These are phyloP conservation scores for Aphelocoma californica DNA, from an alignment of 2,797 vertebrate species.

Conservation along the genomic window DNA sequence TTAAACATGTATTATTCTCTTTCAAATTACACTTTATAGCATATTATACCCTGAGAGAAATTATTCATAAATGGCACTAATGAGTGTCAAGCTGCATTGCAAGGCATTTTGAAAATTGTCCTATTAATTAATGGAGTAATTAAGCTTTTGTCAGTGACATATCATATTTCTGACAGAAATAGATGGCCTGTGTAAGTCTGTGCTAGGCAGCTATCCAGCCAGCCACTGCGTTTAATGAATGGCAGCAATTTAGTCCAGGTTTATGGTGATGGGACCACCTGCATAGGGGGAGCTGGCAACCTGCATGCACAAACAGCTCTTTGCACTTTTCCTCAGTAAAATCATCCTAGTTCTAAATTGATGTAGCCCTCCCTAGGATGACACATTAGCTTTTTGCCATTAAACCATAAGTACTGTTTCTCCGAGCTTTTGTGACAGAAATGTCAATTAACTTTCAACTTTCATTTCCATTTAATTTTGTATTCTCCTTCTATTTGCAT, in stretches of 20 bases:
- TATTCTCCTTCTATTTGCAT: conserved; percentile 73
- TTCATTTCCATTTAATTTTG: conserved; percentile 76
- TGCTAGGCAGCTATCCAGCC: conserved; percentile 82
- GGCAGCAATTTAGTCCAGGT: conserved; percentile 92
- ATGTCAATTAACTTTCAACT: conserved; percentile 75
- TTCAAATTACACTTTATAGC: conserved; percentile 71
- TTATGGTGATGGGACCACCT: conserved; percentile 92
- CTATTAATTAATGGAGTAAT: conserved; percentile 99
- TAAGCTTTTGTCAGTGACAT: conserved; percentile 98
- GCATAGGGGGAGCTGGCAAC: conserved; percentile 79
- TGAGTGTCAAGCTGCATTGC: conserved; percentile 88
- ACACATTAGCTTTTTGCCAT: conserved; percentile 76
- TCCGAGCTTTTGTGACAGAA: conserved; percentile 74
- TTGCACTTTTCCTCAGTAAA: conserved; percentile 60
- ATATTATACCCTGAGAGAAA: conserved; percentile 76
- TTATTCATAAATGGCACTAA: conserved; percentile 88
- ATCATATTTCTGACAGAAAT: conserved; percentile 94
- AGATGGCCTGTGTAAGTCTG: conserved; percentile 85
- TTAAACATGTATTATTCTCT: conserved; percentile 56
- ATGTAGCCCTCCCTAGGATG: conserved; percentile 76
- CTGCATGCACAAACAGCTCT: conserved; percentile 67
- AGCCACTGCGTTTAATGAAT: conserved; percentile 88
- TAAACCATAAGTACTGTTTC: conserved; percentile 71
- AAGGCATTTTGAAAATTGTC: conserved; percentile 90
- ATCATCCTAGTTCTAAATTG: conserved; percentile 71